These are phyloP conservation scores for Erythrocebus patas DNA, from an alignment of 2,113 vertebrate species.

Conservation along the genomic window DNA sequence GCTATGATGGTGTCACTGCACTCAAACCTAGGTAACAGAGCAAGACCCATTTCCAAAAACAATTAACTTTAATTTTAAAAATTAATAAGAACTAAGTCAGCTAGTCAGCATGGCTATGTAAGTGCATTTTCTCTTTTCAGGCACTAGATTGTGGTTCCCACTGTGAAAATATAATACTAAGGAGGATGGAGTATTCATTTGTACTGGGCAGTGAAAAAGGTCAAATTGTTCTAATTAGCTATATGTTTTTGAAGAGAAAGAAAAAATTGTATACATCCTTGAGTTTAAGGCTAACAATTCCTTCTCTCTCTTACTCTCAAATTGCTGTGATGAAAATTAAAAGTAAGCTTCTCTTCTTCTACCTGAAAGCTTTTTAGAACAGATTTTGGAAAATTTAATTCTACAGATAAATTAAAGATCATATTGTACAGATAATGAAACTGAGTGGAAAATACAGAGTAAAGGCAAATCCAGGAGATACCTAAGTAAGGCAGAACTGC, in stretches of 20 bases:
- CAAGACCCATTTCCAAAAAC: no score
- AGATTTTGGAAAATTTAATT: not conserved
- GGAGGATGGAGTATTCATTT: not conserved
- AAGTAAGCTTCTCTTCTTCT: not conserved
- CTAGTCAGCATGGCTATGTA: not conserved
- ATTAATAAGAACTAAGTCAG: not conserved
- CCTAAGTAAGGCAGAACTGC: no score
- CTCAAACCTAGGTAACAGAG: no score
- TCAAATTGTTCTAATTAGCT: not conserved
- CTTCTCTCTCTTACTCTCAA: not conserved
- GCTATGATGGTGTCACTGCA: no score
- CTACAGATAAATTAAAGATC: not conserved
- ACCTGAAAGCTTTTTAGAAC: not conserved
- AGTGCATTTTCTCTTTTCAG: not conserved
- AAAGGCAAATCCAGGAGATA: not conserved
- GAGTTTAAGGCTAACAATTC: not conserved
- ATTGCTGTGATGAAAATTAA: constrained; percentile 18
- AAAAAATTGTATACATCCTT: not conserved
- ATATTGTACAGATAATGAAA: not conserved
- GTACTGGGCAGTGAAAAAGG: not conserved
- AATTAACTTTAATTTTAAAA: no score
- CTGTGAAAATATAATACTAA: not conserved
- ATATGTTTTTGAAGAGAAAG: not conserved
- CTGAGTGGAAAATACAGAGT: not conserved
- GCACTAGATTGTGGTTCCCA: not conserved